Evolutionary conservation across 1,140 invertebrate genomes (phyloP), one percentile per base, ranked within the genome.

Genomic region (Parasteatoda tepidariorum): DNA sequence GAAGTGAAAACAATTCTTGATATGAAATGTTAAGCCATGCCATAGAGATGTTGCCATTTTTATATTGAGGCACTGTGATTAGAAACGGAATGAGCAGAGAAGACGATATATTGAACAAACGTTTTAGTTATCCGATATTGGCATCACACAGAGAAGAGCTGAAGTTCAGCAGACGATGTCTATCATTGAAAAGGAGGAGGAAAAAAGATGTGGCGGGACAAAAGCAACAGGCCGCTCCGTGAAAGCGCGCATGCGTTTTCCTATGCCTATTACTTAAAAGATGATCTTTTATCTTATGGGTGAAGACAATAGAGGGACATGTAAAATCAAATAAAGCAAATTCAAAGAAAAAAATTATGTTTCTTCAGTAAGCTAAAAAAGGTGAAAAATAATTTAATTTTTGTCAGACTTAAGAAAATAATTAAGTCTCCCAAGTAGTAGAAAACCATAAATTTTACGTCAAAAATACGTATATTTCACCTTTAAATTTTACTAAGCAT

Each of bases 211-310:
- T 71, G 68, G 68, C n/a, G 68, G 48, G 48, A 26, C 22, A 24
- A 55, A 74, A 59, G 71, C 71, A 74, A 74, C 71, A 74, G 71
- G 48, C 26, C 68, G 71, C 54, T 74, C 71, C 54, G 55, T 15
- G 22, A 48, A 26, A 18, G 9, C 2, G 30, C 55, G 55, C 55
- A 61, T 59, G 55, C 55, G 55, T 22, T n/a, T 26, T 24, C 22
- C 26, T 34, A 41, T 26, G 31, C 68, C 33, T 48, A 30, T 28
- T 18, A 30, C 22, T 30, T 24, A 33, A 22, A 31, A 74, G 18
- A 26, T 22, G 28, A 54, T 18, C 41, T 55, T 55, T 54, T 38
- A n/a, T n/a, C 18, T 22, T 38, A 71, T 71, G 68, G 55, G 55
- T 71, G 48, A 71, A 55, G 68, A 71, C 26, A 9, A 30, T 2